phyloP scores from a whole-genome alignment of 2,888 invertebrate genomes.

The Mystacides longicornis region DNA sequence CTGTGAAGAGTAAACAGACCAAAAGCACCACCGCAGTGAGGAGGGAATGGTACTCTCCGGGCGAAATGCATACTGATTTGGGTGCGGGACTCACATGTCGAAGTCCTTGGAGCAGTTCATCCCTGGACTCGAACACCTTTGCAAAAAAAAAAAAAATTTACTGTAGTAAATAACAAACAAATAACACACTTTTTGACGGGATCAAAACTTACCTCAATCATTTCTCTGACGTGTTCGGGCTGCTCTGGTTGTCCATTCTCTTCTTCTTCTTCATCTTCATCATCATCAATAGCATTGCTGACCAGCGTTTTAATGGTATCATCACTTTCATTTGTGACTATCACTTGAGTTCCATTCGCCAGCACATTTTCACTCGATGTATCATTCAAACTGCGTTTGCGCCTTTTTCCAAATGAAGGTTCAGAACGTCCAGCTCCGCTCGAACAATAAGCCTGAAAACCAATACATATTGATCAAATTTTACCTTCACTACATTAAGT shows the following conservation, averaged over 20 bases:
- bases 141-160: neutral
- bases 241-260: conserved; percentile 36
- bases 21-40: conserved; percentile 70
- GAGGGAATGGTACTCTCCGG: conserved; percentile 79
- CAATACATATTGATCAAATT: conserved; percentile 5
- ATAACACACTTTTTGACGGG: neutral
- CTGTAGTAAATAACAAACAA: too few species aligned
- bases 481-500: neutral
- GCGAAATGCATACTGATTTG: conserved; percentile 71
- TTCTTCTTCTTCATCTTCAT: conserved; percentile 47
- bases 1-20: conserved; percentile 64
- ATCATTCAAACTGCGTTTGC: conserved; percentile 48
- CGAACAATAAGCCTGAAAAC: conserved; percentile 71
- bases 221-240: conserved; percentile 77
- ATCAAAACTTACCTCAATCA: conserved; percentile 63
- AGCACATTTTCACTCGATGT: conserved; percentile 30
- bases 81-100: conserved; percentile 57
- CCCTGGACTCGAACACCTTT: conserved; percentile 76
- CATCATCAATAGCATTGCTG: conserved; percentile 38
- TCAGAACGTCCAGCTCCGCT: conserved; percentile 72
- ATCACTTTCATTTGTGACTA: conserved; percentile 42
- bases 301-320: conserved; percentile 25
- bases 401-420: conserved; percentile 71
- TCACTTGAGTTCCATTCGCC: conserved; percentile 32
- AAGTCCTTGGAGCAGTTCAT: conserved; percentile 62